These are phyloP conservation scores for Strix aluco DNA, from an alignment of 2,113 vertebrate genomes.

Conservation along the genomic window DNA sequence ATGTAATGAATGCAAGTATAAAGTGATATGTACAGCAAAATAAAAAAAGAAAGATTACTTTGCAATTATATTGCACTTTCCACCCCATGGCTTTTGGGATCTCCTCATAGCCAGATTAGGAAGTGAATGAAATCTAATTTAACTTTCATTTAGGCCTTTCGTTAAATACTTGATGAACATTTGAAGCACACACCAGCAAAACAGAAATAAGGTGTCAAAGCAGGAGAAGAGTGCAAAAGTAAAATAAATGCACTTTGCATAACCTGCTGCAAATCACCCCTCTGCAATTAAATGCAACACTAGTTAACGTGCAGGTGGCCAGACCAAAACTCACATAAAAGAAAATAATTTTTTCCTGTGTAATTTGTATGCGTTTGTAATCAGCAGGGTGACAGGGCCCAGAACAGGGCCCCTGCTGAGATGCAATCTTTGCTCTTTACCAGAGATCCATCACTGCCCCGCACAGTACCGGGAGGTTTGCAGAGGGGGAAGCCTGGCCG, in stretches of 20 bases:
- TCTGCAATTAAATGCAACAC: neutral
- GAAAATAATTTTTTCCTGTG: slow-evolving; percentile 22
- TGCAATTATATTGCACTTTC: neutral
- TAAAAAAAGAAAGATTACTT: neutral
- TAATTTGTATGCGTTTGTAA: slow-evolving; percentile 52
- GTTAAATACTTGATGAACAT: neutral
- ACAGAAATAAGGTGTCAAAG: neutral
- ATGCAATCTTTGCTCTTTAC: slow-evolving; percentile 9
- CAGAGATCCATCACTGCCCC: neutral
- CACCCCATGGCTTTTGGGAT: neutral
- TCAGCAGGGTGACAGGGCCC: slow-evolving; percentile 5
- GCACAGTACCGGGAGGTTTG: too few species aligned
- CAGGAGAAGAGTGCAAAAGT: neutral
- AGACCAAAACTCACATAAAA: slow-evolving; percentile 36
- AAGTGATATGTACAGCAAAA: neutral
- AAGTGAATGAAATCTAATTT: neutral
- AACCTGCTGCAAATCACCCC: neutral
- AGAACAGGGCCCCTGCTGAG: neutral
- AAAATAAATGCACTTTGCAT: neutral
- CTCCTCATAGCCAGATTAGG: neutral
- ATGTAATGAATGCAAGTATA: neutral
- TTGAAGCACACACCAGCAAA: neutral
- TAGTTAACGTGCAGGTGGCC: slow-evolving; percentile 16
- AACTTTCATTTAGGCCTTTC: neutral
- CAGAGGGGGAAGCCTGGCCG: neutral